Conservation (phyloP, 2,113 vertebrate genomes). For the Desmodus rotundus region DNA sequence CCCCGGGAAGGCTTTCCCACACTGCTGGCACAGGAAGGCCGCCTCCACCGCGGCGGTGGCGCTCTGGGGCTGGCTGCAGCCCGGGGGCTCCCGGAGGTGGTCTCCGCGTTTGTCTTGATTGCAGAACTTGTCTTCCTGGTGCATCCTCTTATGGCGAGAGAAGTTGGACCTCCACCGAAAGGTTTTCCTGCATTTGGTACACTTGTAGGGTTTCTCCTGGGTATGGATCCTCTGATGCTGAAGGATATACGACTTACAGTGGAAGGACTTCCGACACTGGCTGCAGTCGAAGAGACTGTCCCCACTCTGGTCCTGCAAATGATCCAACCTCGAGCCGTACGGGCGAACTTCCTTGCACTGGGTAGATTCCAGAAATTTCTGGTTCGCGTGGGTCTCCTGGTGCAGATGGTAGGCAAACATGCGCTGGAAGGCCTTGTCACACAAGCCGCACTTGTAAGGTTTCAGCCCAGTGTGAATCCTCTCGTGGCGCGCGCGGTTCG, state of each 20-base stretch:
- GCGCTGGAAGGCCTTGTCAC: slow-evolving; percentile 63
- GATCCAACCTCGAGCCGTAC: not conserved
- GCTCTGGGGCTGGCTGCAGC: not conserved
- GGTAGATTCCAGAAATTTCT: not conserved
- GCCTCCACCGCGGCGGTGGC: not conserved
- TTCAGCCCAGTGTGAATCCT: slow-evolving; percentile 72
- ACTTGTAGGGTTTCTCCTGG: slow-evolving; percentile 69
- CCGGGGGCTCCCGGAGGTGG: not conserved
- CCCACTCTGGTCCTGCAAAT: not conserved
- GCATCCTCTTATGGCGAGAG: slow-evolving; percentile 56
- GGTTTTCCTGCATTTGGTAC: slow-evolving; percentile 58
- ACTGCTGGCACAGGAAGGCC: slow-evolving; percentile 47
- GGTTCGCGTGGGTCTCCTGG: slow-evolving; percentile 20
- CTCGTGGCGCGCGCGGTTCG: slow-evolving; percentile 67
- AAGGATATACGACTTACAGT: slow-evolving; percentile 55
- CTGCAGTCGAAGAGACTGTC: slow-evolving; percentile 70
- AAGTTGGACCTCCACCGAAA: slow-evolving; percentile 71
- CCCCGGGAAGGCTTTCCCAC: slow-evolving; percentile 48
- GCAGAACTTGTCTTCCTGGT: slow-evolving; percentile 18
- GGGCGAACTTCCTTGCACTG: not conserved
- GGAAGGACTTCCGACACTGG: slow-evolving; percentile 75
- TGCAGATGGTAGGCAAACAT: slow-evolving; percentile 56
- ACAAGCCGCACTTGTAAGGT: slow-evolving; percentile 55
- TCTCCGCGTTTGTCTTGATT: not conserved
- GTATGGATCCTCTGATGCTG: slow-evolving; percentile 71